Base-by-base conservation (phyloP, 2,888 invertebrate species). In the Orchestes rusci region DNA sequence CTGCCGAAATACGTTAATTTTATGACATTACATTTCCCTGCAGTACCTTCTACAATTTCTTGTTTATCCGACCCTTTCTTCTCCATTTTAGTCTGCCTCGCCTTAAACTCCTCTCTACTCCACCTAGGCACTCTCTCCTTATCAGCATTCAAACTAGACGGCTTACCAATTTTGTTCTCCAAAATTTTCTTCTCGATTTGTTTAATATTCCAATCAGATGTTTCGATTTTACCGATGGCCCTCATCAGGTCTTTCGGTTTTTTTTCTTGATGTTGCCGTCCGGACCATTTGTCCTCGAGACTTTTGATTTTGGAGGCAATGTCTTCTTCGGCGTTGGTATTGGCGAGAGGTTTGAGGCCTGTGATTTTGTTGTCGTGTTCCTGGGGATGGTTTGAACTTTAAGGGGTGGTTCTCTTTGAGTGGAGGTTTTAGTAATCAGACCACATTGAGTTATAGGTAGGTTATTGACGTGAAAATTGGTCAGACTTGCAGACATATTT, bases 131-230 rank as follows among this genome's bases (percentile, higher is more conserved):
- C 91, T 63, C 82, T 83, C 55, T 74, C 71, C 43, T 80, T 81
- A 4, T 74, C 71, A 53, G 65, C 71, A 32, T 75, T 74, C 45
- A 73, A 72, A 7, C 77, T 75, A 0, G 54, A 53, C 2, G 61
- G 59, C 58, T 80, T 73, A 3, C 58, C 50, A 4, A 51, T 36
- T 59, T 80, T 77, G 60, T 81, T 86, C 63, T 87, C 84, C 58
- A 79, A 74, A 20, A 92, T 91, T 69, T 92, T 91, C 64, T 86
- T 82, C 62, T 93, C 91, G 19, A 93, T 88, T 66, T 89, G 84
- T 55, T 85, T 84, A 23, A 92, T 82, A 68, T 92, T 91, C 91
- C 92, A 92, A 67, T 93, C 92, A 45, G 79, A 84, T 48, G 83
- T 80, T 63, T 91, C 90, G 19, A 50, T 50, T 43, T 50, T 50